phyloP scores from a whole-genome alignment of 2,797 vertebrate genomes.

The Cuniculus paca region DNA sequence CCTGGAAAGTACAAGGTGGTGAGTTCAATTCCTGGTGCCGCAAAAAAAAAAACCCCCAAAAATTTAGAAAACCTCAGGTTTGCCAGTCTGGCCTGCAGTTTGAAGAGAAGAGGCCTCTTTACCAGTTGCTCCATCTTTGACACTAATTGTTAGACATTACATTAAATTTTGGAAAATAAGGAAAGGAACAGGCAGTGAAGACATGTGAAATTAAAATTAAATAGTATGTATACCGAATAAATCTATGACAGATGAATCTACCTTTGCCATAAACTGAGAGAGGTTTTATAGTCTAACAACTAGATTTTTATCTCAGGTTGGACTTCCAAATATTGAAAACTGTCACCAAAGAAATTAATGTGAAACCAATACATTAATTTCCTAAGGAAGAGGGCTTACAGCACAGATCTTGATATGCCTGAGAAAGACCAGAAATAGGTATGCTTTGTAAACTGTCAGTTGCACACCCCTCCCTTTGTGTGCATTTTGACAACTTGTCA shows the following conservation, averaged over 20 bases:
- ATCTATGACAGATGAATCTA: neutral
- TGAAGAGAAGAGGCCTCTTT: neutral
- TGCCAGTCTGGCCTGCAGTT: neutral
- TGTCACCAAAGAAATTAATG: neutral
- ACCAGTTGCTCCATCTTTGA: neutral
- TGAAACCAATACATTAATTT: neutral
- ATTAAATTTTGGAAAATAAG: constrained; percentile 18
- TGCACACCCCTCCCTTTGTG: neutral
- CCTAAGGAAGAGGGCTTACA: neutral
- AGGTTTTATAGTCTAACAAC: neutral
- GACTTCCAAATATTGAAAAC: constrained; percentile 12
- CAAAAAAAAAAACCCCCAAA: no score
- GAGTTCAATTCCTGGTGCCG: no score
- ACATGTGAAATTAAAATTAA: neutral
- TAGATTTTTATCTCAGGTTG: neutral
- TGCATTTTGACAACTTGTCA: neutral
- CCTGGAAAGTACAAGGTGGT: no score
- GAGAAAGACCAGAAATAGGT: neutral
- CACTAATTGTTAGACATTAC: neutral
- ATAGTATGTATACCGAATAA: neutral
- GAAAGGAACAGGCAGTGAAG: neutral
- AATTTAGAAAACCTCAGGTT: neutral
- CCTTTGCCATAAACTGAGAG: neutral
- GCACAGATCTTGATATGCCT: neutral
- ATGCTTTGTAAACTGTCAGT: neutral